Base-by-base conservation (phyloP, 2,797 vertebrate species). In the Rhabdomys pumilio region DNA sequence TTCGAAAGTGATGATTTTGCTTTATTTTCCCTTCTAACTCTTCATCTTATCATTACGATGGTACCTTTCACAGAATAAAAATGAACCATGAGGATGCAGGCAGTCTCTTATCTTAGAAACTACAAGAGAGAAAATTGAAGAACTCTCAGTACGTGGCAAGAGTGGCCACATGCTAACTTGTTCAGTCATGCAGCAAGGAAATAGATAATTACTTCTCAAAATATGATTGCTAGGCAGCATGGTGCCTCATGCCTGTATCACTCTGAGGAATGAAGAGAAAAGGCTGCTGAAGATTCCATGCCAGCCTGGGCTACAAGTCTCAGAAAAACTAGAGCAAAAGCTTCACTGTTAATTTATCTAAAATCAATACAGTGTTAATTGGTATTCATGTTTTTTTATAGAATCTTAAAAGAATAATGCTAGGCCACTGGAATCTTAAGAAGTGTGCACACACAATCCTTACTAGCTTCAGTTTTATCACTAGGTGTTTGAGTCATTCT, bases 51-150 rank as follows among this genome's bases (percentile, higher is more conserved):
- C 55, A 24, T 59, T 22, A 22, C 47, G 59, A 91, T 83, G 34
- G 6, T 77, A 3, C 76, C 65, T 76, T 95, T 93, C 82, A 91
- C 47, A 87, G 59, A 96, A 89, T 41, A 75, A 95, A 93, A 50
- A 20, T 50, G 77, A 80, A 34, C 22, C 4, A 1, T 53, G 41
- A 77, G 17, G 41, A 4, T 34, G 69, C 9, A 77, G 65, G 11
- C 6, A 14, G 82, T 26, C 2, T 41, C n/a, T 96, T 63, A 79
- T 29, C 15, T 59, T 96, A 24, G 61, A 91, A 93, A 17, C 31
- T 72, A 50, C 41, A 41, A 72, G 75, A 84, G 67, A 67, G 59
- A 59, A 31, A 44, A 29, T 26, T 82, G 92, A 89, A 91, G 59
- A 90, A 77, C 50, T 89, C 11, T 61, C 53, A 55, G 17, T 65